These are phyloP conservation scores for Rhea pennata DNA, from an alignment of 2,113 vertebrate genomes.

Conservation along the genomic window DNA sequence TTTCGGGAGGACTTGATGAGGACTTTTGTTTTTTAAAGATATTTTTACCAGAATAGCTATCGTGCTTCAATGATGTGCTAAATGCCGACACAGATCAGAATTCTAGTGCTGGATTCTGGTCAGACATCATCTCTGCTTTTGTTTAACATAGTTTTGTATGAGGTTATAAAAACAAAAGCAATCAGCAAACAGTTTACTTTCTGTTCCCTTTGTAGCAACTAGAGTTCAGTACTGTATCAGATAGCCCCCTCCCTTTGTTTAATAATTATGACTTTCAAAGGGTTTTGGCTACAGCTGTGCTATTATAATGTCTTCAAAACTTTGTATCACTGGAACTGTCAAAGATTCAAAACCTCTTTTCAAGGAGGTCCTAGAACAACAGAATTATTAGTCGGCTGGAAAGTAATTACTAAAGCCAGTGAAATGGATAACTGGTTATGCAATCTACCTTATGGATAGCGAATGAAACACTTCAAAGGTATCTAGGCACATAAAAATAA, in stretches of 20 bases:
- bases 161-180: conserved; percentile 48
- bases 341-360: conserved; percentile 1
- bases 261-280: neutral
- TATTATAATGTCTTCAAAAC: conserved; percentile 3
- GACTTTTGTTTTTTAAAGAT: conserved; percentile 8
- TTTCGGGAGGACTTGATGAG: neutral
- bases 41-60: conserved; percentile 44
- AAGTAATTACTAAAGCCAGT: conserved; percentile 45
- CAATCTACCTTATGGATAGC: conserved; percentile 5
- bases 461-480: neutral
- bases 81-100: conserved; percentile 27
- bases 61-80: conserved; percentile 42
- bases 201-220: neutral
- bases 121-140: conserved; percentile 64
- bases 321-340: neutral
- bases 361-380: conserved; percentile 26
- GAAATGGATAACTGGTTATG: neutral
- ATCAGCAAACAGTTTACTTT: conserved; percentile 45
- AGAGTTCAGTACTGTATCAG: neutral
- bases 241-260: neutral
- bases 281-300: neutral
- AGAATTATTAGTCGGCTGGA: conserved; percentile 33
- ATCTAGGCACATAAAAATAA: neutral
- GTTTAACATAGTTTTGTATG: conserved; percentile 52
- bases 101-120: conserved; percentile 26